A percentile compares a stretch with the other conserved stretches of the same genome.
Conservation (phyloP, 2,113 vertebrate genomes). For the Cromileptes altivelis region DNA sequence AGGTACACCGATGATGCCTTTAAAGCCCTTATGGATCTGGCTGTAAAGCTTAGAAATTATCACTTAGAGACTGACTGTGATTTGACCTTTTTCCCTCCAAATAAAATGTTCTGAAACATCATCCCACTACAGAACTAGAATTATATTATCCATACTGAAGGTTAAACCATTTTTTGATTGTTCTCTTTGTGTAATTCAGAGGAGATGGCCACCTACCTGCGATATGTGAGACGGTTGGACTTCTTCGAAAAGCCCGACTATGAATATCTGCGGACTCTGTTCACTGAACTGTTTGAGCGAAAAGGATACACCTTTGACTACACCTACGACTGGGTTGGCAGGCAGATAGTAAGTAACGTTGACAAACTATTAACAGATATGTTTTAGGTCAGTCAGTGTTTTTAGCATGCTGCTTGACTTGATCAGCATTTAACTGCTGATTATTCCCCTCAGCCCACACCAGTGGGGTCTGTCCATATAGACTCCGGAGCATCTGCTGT, state of each 20-base stretch:
- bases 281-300: constrained; percentile 96
- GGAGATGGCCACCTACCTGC: constrained; percentile 98
- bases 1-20: constrained; percentile 81
- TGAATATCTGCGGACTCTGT: constrained; percentile 95
- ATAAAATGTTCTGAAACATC: not conserved
- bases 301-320: constrained; percentile 99
- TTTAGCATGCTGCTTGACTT: not conserved
- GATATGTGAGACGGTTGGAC: constrained; percentile 96
- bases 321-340: constrained; percentile 98
- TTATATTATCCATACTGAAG: not conserved
- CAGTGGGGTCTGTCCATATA: constrained; percentile 94
- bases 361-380: not conserved
- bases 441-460: constrained; percentile 90
- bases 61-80: not conserved
- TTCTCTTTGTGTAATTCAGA: constrained; percentile 83
- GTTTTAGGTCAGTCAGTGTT: not conserved
- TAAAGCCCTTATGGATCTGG: not conserved
- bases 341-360: constrained; percentile 93
- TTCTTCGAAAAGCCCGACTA: constrained; percentile 99
- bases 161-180: not conserved
- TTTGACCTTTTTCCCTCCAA: not conserved
- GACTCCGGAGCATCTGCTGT: constrained; percentile 94
- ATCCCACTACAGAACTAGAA: not conserved
- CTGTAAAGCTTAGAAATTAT: not conserved
- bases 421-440: not conserved